Percentiles rank a stretch among this genome's conserved stretches.
These are phyloP conservation scores for Mechanitis mazaeus DNA, from an alignment of 2,888 invertebrate species.

Conservation along the genomic window DNA sequence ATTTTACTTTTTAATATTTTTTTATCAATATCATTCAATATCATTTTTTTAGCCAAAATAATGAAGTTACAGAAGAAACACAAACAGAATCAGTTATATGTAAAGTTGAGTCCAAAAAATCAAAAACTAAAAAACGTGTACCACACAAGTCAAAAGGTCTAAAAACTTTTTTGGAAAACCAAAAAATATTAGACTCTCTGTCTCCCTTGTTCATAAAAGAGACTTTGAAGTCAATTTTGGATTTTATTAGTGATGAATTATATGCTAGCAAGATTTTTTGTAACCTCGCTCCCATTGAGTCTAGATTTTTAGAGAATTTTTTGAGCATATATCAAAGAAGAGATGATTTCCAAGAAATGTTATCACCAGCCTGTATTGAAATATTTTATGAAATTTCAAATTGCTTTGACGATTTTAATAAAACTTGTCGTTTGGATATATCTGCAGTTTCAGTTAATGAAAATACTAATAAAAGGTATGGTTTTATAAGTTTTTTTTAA, in stretches of 20 bases:
- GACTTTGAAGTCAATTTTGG: conserved; percentile 28
- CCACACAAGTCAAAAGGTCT: conserved; percentile 12
- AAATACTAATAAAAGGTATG: conserved; percentile 20
- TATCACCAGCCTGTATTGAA: conserved; percentile 24
- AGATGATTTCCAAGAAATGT: conserved; percentile 14
- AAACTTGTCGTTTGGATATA: conserved; percentile 19
- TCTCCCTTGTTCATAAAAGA: conserved; percentile 27
- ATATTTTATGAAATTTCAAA: conserved; percentile 22
- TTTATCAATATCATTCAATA: too few species aligned
- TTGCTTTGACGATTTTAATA: conserved; percentile 16
- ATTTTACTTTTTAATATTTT: neutral
- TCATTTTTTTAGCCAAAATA: too few species aligned
- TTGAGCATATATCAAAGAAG: conserved; percentile 19
- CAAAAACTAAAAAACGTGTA: neutral
- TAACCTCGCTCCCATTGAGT: conserved; percentile 29
- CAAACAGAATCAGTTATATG: too few species aligned
- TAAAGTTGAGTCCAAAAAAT: conserved; percentile 6
- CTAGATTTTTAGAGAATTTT: conserved; percentile 27
- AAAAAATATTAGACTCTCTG: conserved; percentile 25
- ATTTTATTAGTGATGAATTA: conserved; percentile 31
- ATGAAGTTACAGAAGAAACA: too few species aligned
- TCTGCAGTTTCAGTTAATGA: conserved; percentile 13
- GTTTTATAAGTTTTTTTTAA: neutral
- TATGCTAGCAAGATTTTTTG: conserved; percentile 31
- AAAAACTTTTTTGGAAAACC: conserved; percentile 14